A percentile compares a stretch with the other conserved stretches of the same genome.
phyloP scores from a whole-genome alignment of 2,888 invertebrate species.

The Oxystoma pomonae region DNA sequence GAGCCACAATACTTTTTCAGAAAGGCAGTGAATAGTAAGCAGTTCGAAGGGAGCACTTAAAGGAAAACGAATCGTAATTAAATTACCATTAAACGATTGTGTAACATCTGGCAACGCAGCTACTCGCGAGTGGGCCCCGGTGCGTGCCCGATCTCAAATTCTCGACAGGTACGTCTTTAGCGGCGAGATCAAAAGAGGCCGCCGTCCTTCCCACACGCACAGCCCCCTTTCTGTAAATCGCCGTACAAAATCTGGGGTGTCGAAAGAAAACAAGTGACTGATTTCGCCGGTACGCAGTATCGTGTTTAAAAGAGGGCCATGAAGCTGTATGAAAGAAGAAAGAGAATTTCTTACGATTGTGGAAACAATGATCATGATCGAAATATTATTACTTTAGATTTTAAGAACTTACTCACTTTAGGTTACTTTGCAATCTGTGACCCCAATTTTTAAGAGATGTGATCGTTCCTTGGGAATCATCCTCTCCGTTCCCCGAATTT shows the following conservation, averaged over 20 bases:
- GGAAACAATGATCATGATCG: too few species aligned
- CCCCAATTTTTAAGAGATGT: too few species aligned
- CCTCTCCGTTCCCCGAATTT: too few species aligned
- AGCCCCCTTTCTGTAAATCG: conserved; percentile 26
- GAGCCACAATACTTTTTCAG: too few species aligned
- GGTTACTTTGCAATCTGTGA: too few species aligned
- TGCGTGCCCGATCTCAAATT: conserved; percentile 16
- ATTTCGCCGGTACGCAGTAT: not conserved
- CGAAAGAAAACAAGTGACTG: not conserved
- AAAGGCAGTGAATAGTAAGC: too few species aligned
- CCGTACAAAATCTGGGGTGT: not conserved
- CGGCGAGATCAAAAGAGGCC: conserved; percentile 40
- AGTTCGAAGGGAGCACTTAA: too few species aligned
- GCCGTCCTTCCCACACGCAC: conserved; percentile 39
- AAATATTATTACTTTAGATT: too few species aligned
- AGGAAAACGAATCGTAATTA: too few species aligned
- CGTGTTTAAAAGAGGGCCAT: not conserved
- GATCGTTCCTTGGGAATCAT: too few species aligned
- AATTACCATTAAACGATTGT: too few species aligned
- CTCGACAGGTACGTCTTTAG: conserved; percentile 26
- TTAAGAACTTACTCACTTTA: too few species aligned
- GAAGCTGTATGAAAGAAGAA: not conserved
- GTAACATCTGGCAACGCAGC: conserved; percentile 4
- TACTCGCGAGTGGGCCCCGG: not conserved
- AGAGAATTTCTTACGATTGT: not conserved